Evolutionary conservation across 2,797 vertebrate species (phyloP).

Genomic region (Urocyon cinereoargenteus): DNA sequence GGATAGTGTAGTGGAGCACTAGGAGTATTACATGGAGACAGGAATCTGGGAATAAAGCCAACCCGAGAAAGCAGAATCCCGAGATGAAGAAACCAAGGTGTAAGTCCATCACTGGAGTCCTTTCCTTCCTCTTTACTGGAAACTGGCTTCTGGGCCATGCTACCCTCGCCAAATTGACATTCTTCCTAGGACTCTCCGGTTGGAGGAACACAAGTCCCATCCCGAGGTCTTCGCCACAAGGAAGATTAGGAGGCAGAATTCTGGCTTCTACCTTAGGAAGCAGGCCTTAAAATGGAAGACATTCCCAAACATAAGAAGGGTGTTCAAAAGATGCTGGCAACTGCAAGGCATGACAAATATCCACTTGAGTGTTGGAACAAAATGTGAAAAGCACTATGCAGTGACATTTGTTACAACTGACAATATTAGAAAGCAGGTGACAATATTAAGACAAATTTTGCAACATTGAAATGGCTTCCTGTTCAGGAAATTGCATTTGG

Average conservation of each 20-base stretch:
- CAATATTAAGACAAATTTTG: slow-evolving; percentile 35
- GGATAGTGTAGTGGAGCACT: not conserved
- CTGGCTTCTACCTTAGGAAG: not conserved
- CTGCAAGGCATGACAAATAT: not conserved
- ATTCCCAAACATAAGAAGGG: not conserved
- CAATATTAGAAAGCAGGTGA: not conserved
- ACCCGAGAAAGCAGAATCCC: not conserved
- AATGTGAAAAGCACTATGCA: not conserved
- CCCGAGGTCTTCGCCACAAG: not conserved
- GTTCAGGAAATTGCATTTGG: not conserved
- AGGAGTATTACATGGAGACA: not conserved
- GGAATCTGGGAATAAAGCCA: not conserved
- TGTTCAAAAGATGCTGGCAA: not conserved
- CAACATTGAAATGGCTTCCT: not conserved
- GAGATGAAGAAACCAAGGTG: not conserved
- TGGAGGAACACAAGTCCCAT: not conserved
- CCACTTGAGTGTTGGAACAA: not conserved
- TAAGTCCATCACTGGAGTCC: not conserved
- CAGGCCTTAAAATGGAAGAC: not conserved
- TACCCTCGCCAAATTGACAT: not conserved
- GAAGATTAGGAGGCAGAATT: not conserved
- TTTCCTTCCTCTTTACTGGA: not conserved
- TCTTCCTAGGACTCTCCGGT: not conserved
- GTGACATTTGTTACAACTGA: not conserved
- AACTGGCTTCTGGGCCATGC: not conserved